phyloP scores from a whole-genome alignment of 2,113 vertebrate species.

The Otus sunia region DNA sequence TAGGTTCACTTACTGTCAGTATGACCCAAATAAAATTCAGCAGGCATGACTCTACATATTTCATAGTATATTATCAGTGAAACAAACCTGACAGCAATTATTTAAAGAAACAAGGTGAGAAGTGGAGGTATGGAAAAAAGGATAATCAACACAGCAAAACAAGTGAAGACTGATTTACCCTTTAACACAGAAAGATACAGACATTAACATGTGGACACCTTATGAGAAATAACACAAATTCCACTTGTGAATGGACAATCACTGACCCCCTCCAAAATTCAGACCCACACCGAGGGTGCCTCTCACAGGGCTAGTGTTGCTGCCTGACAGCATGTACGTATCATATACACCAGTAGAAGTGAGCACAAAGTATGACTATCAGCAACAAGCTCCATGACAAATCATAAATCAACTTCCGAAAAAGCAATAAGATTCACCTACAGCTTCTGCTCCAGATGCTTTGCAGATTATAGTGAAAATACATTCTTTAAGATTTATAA shows the following conservation, averaged over 20 bases:
- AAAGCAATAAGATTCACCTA: neutral
- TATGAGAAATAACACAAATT: neutral
- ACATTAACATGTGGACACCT: neutral
- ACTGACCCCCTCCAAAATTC: neutral
- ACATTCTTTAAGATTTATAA: neutral
- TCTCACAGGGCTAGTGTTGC: no score
- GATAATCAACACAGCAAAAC: neutral
- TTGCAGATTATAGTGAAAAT: neutral
- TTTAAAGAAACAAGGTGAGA: neutral
- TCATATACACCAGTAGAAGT: rapidly evolving
- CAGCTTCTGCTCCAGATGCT: neutral
- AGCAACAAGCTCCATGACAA: neutral
- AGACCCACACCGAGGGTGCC: no score
- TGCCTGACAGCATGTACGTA: no score
- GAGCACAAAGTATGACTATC: no score
- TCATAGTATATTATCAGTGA: neutral
- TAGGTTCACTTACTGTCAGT: neutral
- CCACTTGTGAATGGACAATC: neutral
- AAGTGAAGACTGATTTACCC: neutral
- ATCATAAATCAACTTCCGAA: neutral
- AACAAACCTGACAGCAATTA: neutral
- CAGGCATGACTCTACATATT: neutral
- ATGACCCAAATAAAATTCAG: neutral
- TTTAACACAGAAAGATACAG: neutral
- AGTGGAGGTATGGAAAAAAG: neutral